Base-by-base conservation (phyloP, 2,797 vertebrate genomes). In the Syndactyla subalaris region DNA sequence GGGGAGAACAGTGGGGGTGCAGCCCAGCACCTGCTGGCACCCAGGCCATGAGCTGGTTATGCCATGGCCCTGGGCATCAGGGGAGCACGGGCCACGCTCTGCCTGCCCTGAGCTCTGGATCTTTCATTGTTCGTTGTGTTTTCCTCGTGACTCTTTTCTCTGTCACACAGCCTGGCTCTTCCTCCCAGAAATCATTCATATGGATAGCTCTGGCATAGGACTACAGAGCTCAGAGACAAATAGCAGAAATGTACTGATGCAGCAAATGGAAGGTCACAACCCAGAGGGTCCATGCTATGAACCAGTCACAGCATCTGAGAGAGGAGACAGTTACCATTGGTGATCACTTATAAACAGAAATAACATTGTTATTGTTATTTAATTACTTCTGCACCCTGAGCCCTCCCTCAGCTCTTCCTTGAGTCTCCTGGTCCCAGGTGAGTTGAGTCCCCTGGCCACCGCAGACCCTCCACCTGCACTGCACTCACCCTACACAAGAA, bases 101-200 rank as follows among this genome's bases (percentile, higher is more conserved):
- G 39, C 26, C 52, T 34, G 11, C n/a, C 9, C 26, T 11, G 13
- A 66, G 46, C 46, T 48, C 77, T 6, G 26, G 23, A 41, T 29
- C 4, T 0, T 11, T 23, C 49, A 27, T 27, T 41, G 34, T n/a
- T 63, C 8, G 0, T 62, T 73, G 48, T 49, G 15, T 67, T 34
- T 24, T 24, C 51, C 26, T 57, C 21, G n/a, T 20, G 29, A 22
- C 49, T 38, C 55, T 23, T 30, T n/a, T 52, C 38, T 34, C 57
- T 46, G 38, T 7, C 15, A 23, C 29, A 14, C 7, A 9, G 21
- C 3, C 0, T 15, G 18, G 9, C 2, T 3, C 22, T 70, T n/a
- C 45, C 45, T 34, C 45, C 29, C 45, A 70, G 39, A 58, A 76
- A 9, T 12, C 1, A 18, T 43, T 15, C 48, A 10, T 9, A 30